Evolutionary conservation across 2,888 invertebrate species (phyloP), one percentile per base, ranked within the genome.

Genomic region (Drosophila greeni): DNA sequence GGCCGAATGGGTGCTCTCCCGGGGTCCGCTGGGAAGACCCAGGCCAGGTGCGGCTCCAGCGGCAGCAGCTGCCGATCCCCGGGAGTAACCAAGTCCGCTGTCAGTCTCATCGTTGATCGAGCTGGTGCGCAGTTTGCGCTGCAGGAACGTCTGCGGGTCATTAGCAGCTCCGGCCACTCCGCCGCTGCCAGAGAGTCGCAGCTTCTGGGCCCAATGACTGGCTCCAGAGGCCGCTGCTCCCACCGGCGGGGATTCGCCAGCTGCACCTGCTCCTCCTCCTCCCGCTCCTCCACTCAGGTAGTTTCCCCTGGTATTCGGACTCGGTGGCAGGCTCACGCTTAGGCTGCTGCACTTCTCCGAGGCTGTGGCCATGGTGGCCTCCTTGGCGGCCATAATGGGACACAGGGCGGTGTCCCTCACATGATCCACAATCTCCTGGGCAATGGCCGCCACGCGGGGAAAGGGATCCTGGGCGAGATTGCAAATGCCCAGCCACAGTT

Each of bases 381-480:
- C 89, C 76, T 88, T 89, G 37, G 88, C 89, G 3, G 87, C 62
- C 62, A 62, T 87, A 5, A 88, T 88, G 53, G 88, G 74, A 45
- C 86, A 85, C 0, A 87, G 72, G 1, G 89, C 88, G 90, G 95
- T 94, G 80, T 92, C 92, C 62, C 93, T 91, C 74, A 98, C 93
- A 85, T 95, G 91, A 72, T 92, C 92, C 34, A 96, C 94, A 58
- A 98, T 92, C 81, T 92, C 93, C 73, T 91, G 91, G 7, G 97
- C 95, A 91, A 96, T 93, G 60, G 91, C 89, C 1, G 95, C 91
- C 5, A 98, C 95, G 56, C 93, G 92, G 3, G 95, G 95, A 88
- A 94, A 93, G 2, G 99, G 98, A 91, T 99, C 99, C 66, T 92
- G 91, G 61, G 95, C 92, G 82, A 98, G 91, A 64, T 92, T 90